Percentiles rank a stretch among this genome's conserved stretches.
Evolutionary conservation across 2,888 invertebrate species (phyloP).

Genomic region (Sarcophaga subvicina): DNA sequence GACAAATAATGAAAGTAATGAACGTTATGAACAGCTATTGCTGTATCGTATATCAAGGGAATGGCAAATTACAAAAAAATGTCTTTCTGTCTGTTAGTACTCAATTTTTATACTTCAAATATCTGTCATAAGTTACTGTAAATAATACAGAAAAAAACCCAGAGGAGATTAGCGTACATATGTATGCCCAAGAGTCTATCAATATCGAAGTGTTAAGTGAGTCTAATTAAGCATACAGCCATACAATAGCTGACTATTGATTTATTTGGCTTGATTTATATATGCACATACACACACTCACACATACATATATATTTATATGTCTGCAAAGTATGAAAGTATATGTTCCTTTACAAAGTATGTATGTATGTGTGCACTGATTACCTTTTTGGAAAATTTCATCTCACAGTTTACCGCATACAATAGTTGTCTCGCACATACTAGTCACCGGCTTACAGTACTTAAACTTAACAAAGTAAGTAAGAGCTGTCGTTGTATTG

Average conservation of each 20-base stretch:
- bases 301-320: not conserved
- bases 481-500: conserved; percentile 25
- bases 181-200: conserved; percentile 38
- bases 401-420: not conserved
- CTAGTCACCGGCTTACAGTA: not conserved
- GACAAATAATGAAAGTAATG: too few relatives aligned
- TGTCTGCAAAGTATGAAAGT: too few relatives aligned
- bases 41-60: too few relatives aligned
- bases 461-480: conserved; percentile 7
- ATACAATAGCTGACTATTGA: conserved; percentile 33
- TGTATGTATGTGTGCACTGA: too few relatives aligned
- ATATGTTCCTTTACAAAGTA: too few relatives aligned
- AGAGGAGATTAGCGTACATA: not conserved
- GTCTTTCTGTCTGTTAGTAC: too few relatives aligned
- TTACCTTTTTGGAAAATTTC: conserved; percentile 16
- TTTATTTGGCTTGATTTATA: conserved; percentile 31
- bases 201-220: conserved; percentile 34
- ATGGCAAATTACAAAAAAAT: too few relatives aligned
- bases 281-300: not conserved
- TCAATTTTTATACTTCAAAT: not conserved
- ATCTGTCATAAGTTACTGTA: not conserved
- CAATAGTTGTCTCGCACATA: not conserved
- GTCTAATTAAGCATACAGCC: conserved; percentile 39
- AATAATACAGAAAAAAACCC: not conserved
- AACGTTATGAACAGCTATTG: too few relatives aligned